These are phyloP conservation scores for Onthophagus sagittarius DNA, from an alignment of 2,888 invertebrate genomes.

Conservation along the genomic window DNA sequence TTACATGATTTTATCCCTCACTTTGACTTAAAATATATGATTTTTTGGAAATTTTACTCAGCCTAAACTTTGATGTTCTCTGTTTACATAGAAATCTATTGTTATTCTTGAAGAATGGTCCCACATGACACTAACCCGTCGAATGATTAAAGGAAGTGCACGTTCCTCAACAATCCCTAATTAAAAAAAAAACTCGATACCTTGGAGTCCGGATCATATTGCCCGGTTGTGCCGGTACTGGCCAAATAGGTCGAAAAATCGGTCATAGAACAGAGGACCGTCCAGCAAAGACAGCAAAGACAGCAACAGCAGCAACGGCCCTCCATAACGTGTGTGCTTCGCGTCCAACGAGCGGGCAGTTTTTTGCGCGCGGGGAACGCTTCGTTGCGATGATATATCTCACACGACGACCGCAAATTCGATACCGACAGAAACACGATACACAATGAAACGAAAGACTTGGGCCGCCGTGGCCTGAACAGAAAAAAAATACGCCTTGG, in stretches of 20 bases:
- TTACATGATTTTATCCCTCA: too few relatives aligned
- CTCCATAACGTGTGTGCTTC: not conserved
- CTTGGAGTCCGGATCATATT: constrained; percentile 30
- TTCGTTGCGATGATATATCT: constrained; percentile 18
- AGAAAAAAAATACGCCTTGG: constrained; percentile 33
- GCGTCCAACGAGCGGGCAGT: not conserved
- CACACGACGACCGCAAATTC: constrained; percentile 41
- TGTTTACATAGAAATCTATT: constrained; percentile 3
- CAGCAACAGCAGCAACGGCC: constrained; percentile 10
- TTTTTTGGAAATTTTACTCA: too few relatives aligned
- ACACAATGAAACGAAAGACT: constrained; percentile 32
- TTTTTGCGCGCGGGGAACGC: constrained; percentile 7
- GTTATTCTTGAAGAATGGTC: constrained; percentile 1
- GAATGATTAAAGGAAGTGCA: constrained; percentile 24
- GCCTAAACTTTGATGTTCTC: not conserved
- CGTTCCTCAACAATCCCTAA: constrained; percentile 24
- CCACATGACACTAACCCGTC: not conserved
- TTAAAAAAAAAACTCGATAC: constrained; percentile 33
- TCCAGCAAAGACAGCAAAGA: too few relatives aligned
- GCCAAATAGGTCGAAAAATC: constrained; percentile 22
- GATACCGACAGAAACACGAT: constrained; percentile 45
- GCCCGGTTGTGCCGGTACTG: constrained; percentile 10
- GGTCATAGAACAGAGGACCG: constrained; percentile 16
- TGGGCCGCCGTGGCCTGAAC: constrained; percentile 27
- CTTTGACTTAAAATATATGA: too few relatives aligned